These are phyloP conservation scores for Meloidogyne hapla DNA, from an alignment of 1,140 invertebrate species.

Conservation along the genomic window DNA sequence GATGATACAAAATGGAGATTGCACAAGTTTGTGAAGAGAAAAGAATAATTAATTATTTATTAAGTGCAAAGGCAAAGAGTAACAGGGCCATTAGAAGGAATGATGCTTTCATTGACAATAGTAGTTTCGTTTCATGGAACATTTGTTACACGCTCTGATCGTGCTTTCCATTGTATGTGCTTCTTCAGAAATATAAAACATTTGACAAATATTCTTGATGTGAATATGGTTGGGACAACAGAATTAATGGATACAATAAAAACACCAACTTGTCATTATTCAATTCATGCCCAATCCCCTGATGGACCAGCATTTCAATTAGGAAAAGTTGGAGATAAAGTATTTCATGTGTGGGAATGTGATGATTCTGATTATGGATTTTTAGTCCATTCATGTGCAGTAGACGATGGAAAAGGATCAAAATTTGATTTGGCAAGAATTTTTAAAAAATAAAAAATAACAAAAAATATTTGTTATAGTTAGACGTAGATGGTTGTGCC, in stretches of 20 bases:
- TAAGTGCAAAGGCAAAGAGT: constrained; percentile 56
- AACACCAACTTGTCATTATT: constrained; percentile 52
- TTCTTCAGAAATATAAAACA: constrained; percentile 61
- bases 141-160: constrained; percentile 58
- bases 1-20: constrained; percentile 62
- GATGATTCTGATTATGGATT: constrained; percentile 56
- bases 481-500: constrained; percentile 59
- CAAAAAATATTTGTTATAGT: constrained; percentile 32
- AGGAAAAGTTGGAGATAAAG: constrained; percentile 60
- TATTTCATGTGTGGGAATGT: constrained; percentile 61
- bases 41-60: constrained; percentile 5
- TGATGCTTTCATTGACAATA: constrained; percentile 60
- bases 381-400: constrained; percentile 58
- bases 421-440: constrained; percentile 53
- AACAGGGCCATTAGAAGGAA: constrained; percentile 55
- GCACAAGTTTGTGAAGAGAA: constrained; percentile 44
- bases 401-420: constrained; percentile 56
- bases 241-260: constrained; percentile 56
- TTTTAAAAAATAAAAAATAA: not conserved
- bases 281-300: constrained; percentile 44
- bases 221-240: constrained; percentile 50
- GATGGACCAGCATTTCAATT: constrained; percentile 49
- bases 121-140: constrained; percentile 62
- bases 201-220: constrained; percentile 58
- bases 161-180: constrained; percentile 60